Evolutionary conservation across 2,888 invertebrate species (phyloP), one percentile per base, ranked within the genome.

Genomic region (Melinaea marsaeus): DNA sequence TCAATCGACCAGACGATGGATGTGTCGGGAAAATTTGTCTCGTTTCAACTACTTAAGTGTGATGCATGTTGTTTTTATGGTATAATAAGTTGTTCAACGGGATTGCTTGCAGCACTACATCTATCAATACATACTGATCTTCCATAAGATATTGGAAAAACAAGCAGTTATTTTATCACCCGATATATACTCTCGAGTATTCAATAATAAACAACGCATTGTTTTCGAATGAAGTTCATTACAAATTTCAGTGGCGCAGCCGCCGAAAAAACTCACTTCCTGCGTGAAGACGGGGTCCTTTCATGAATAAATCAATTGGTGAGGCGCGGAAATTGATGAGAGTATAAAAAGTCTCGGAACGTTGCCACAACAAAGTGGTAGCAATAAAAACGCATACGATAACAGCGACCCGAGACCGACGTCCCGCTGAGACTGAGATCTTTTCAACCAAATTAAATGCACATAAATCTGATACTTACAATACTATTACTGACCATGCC

Each of bases 291-390:
- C 84, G 83, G 80, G 80, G 77, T 76, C 74, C 80, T 83, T 86
- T 88, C 89, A 90, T 90, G 90, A 90, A 90, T 90, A 90, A 90
- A 90, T 88, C 88, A 89, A 86, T 86, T 80, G 81, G 68, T 71
- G 80, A 88, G 87, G 89, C 90, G 90, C 86, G 90, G 90, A 90
- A 89, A 90, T 90, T 90, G 88, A 90, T 90, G 88, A 83, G 85
- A 75, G 80, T 74, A 74, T 86, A 90, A 90, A 90, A 90, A 90
- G 81, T 76, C 78, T 79, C 78, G 81, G 82, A 83, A 81, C 84
- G 83, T 76, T 80, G 80, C 83, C 82, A 84, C 87, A 86, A 88
- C 89, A 90, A 88, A 89, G 85, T 88, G 86, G 80, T 81, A 75
- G 79, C 82, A 78, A 82, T 84, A 90, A 89, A 89, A 89, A 88